These are phyloP conservation scores for Pseudorhombus dupliciocellatus DNA, from an alignment of 2,113 vertebrate species.

Conservation along the genomic window DNA sequence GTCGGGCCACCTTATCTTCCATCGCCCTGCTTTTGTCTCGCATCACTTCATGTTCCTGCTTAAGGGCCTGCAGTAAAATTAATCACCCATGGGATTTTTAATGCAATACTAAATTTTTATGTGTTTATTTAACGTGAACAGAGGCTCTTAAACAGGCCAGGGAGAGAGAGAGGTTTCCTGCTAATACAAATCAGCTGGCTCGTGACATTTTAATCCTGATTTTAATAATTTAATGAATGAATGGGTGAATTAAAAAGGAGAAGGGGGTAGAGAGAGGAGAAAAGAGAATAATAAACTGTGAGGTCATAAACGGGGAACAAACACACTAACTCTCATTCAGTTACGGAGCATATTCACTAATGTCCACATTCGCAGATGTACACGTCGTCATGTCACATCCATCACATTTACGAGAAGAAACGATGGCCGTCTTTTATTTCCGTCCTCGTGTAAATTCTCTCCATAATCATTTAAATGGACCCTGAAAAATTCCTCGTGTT, in stretches of 20 bases:
- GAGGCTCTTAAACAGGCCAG: slow-evolving; percentile 86
- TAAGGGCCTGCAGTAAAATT: slow-evolving; percentile 99
- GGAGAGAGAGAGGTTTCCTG: slow-evolving; percentile 73
- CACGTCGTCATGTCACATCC: slow-evolving; percentile 50
- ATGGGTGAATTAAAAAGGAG: slow-evolving; percentile 88
- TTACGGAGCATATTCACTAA: slow-evolving; percentile 85
- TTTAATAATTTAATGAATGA: slow-evolving; percentile 95
- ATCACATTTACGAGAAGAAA: slow-evolving; percentile 64
- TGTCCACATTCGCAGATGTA: slow-evolving; percentile 81
- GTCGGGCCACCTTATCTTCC: slow-evolving; percentile 88
- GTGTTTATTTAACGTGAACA: slow-evolving; percentile 95
- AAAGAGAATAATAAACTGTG: slow-evolving; percentile 86
- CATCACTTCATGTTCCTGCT: slow-evolving; percentile 94
- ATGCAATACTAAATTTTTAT: slow-evolving; percentile 99
- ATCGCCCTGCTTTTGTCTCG: slow-evolving; percentile 87
- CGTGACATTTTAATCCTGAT: slow-evolving; percentile 96
- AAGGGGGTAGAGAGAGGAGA: slow-evolving; percentile 81
- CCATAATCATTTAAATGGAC: slow-evolving; percentile 61
- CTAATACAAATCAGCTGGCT: slow-evolving; percentile 93
- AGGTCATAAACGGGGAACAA: slow-evolving; percentile 91
- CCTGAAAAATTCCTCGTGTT: slow-evolving; percentile 27
- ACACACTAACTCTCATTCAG: slow-evolving; percentile 94
- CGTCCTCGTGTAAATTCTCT: slow-evolving; percentile 58
- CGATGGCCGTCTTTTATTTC: slow-evolving; percentile 60
- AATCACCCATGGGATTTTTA: slow-evolving; percentile 98